Evolutionary conservation across 2,113 vertebrate species (phyloP).

Genomic region (Peucedramus taeniatus): DNA sequence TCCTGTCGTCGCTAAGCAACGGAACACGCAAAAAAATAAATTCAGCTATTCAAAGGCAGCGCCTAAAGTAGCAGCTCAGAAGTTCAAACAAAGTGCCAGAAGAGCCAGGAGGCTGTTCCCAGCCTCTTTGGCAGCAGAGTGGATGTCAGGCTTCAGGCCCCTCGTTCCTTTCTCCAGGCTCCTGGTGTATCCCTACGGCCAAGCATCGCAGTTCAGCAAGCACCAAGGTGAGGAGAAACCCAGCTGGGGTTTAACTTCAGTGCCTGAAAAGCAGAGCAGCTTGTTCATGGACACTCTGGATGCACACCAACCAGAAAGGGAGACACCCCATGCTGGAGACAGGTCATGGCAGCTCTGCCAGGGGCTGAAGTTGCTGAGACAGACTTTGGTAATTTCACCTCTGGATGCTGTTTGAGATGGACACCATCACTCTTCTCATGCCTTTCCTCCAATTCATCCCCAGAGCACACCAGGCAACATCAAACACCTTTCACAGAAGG

Average conservation of each 20-base stretch:
- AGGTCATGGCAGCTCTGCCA: not conserved
- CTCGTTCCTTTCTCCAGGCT: not conserved
- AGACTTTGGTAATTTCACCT: not conserved
- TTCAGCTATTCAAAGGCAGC: conserved; percentile 50
- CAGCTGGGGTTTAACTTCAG: rapidly evolving
- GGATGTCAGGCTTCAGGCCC: not conserved
- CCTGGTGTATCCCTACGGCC: rapidly evolving
- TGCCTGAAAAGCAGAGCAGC: not conserved
- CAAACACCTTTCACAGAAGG: not conserved
- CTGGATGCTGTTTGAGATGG: rapidly evolving
- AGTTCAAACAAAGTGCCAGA: conserved; percentile 29
- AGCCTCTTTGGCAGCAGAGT: not conserved
- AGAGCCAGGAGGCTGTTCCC: not conserved
- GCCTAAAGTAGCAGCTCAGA: conserved; percentile 41
- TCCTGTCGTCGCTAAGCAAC: conserved; percentile 66
- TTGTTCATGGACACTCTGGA: rapidly evolving
- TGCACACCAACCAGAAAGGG: not conserved
- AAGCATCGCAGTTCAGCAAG: rapidly evolving
- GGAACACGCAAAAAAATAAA: conserved; percentile 53
- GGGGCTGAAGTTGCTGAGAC: rapidly evolving
- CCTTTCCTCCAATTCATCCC: not conserved
- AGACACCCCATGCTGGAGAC: rapidly evolving
- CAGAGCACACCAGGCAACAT: not conserved
- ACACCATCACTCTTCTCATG: not conserved
- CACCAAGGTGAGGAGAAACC: not conserved